Evolutionary conservation across 2,888 invertebrate genomes (phyloP), one percentile per base, ranked within the genome.

Genomic region (Melanostoma scalare): DNA sequence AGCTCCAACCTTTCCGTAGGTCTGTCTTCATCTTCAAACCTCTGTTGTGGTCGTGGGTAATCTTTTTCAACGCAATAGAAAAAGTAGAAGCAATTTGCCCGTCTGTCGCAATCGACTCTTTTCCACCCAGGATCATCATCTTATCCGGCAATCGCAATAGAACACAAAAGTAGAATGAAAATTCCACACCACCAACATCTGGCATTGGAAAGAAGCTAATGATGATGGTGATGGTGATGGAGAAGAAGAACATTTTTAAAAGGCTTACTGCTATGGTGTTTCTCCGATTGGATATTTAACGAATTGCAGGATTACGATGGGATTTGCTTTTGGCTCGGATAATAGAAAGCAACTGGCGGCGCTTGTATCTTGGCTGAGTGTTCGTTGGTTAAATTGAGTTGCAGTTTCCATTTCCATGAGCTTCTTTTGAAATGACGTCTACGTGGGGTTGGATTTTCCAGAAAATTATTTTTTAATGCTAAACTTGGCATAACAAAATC

Each of bases 21-120:
- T 10, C 20, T 48, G 36, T 50, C 63, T 73, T 75, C 46, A 68
- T 61, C 69, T 58, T 65, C 33, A 46, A 44, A 35, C 44, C 40
- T 20, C 46, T 36, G 33, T 44, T 1, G 6, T 9, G 20, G 20
- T 20, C 20, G 20, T 20, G 20, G 20, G 20, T 20, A 20, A 20
- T 33, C n/a, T 52, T 6, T 10, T 36, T 4, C 2, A 6, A 10
- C 4, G 30, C 36, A 8, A 35, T 6, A 61, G 30, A 53, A 31
- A 36, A 42, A 60, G 67, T 53, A 67, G 46, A 76, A 76, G 68
- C 77, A 81, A 81, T 77, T 81, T 81, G 61, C 73, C 55, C 68
- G 76, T 68, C 81, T 77, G 72, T 77, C 77, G 63, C 77, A 72
- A 46, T 73, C 61, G 55, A 71, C 52, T 65, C 53, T 10, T 50